phyloP scores from a whole-genome alignment of 2,888 invertebrate species.

The Hypomecis punctinalis region DNA sequence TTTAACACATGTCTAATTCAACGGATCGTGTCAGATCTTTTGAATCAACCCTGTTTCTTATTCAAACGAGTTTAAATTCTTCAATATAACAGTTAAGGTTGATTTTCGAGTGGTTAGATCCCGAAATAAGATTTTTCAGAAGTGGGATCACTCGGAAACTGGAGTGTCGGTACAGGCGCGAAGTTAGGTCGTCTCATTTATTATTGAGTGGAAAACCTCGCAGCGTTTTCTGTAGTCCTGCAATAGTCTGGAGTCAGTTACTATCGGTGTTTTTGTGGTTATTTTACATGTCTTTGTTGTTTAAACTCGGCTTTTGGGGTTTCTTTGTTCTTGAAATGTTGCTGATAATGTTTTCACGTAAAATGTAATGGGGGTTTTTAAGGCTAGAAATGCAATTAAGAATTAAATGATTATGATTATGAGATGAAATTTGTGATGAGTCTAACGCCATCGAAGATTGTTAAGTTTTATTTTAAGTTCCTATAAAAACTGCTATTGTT shows the following conservation, averaged over 20 bases:
- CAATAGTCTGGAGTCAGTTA: conserved; percentile 42
- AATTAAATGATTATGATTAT: conserved; percentile 23
- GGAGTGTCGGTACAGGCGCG: conserved; percentile 74
- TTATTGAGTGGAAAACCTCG: conserved; percentile 78
- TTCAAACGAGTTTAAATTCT: conserved; percentile 42
- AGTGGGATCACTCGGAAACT: conserved; percentile 66
- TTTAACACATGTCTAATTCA: conserved; percentile 83
- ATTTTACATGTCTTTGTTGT: conserved; percentile 43
- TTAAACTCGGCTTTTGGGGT: conserved; percentile 33
- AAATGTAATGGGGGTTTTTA: conserved; percentile 24
- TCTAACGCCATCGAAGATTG: conserved; percentile 1
- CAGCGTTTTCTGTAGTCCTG: conserved; percentile 52
- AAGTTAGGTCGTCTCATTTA: conserved; percentile 82
- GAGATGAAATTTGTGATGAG: conserved; percentile 13
- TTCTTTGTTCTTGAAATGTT: conserved; percentile 44
- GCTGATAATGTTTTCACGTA: conserved; percentile 31
- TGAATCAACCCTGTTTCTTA: conserved; percentile 28
- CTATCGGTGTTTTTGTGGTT: conserved; percentile 40
- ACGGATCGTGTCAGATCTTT: conserved; percentile 54
- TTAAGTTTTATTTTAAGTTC: not conserved
- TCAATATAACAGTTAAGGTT: conserved; percentile 39
- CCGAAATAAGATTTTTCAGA: conserved; percentile 60
- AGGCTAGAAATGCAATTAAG: conserved; percentile 15
- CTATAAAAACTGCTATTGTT: not conserved
- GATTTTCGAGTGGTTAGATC: conserved; percentile 43